Evolutionary conservation across 2,113 vertebrate genomes (phyloP), one percentile per base, ranked within the genome.

Genomic region (Pseudorectes ferrugineus): DNA sequence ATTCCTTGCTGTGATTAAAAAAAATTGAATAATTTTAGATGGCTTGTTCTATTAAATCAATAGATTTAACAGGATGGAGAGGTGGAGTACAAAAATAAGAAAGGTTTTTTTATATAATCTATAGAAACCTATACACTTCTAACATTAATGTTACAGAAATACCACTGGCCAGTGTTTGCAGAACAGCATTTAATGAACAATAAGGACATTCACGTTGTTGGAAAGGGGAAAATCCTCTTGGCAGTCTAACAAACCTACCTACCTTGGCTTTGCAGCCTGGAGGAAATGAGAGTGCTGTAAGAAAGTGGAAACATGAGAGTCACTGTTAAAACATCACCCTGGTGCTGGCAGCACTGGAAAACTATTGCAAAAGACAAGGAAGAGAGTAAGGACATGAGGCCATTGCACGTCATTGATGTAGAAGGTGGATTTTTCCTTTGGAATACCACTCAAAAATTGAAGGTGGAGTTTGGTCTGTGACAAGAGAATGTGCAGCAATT

Each of bases 21-120:
- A 29, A 73, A 80, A 23, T 3, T 1, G 4, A 70, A 58, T 54
- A 14, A 75, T 61, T 79, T 83, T 55, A 86, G 52, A 61, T 77
- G 24, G 28, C 42, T 90, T 80, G 22, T 74, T 90, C 77, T 88
- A 75, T 80, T 83, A 90, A 93, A 79, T 92, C 36, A 81, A 52
- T 43, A 92, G 55, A 75, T 9, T 55, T 95, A 71, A 38, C 40
- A 86, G 45, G 66, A 73, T 59, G 71, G 42, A 67, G 13, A 26
- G 12, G 14, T 29, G 17, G 35, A 72, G 18, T 48, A 72, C 6
- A 70, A 80, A 90, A 83, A 38, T 13, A 72, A 1, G 24, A 42
- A 16, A 4, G 12, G 4, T 16, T 46, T 87, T 87, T 33, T 36
- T 35, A 46, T 10, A 26, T 46, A 35, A 77, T 62, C 67, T 90